Evolutionary conservation across 2,113 vertebrate species (phyloP), one percentile per base, ranked within the genome.

Genomic region (Nothobranchius kuhntae): DNA sequence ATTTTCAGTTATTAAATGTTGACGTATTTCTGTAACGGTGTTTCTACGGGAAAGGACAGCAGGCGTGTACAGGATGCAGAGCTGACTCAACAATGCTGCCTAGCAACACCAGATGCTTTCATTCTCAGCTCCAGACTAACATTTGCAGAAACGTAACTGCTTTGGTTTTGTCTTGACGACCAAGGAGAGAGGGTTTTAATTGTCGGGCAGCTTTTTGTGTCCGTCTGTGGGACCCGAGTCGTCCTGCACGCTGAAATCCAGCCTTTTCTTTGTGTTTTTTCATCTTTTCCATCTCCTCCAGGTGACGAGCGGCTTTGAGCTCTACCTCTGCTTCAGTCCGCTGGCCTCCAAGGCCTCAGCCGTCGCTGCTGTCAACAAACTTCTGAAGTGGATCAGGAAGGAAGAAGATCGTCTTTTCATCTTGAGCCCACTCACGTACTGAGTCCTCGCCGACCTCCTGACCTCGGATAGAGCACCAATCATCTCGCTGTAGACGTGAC

Each of bases 341-440:
- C 80, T 99, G 90, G 96, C 92, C n/a, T 99, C 96, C 67, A 99
- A 99, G 84, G 94, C 93, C 0, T 77, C 91, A 0, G 96, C 97
- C 0, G 83, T 95, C 61, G 92, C 85, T 14, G 94, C 96, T 48
- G 94, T 96, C 82, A 95, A 88, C 90, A 99, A 97, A 83, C 94
- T 99, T 73, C 95, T 99, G 87, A 97, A 96, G 90, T 99, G 98
- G 98, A 99, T 99, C 89, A 93, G 96, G 75, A 98, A 95, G 85
- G 98, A 99, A 83, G 98, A 99, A 80, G 98, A 99, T 52, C 93
- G 95, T 15, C 96, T 99, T 71, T 99, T 99, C 89, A 98, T 99
- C 86, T 94, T 98, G 78, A 95, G 92, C 0, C 96, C 96, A 12
- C 94, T 95, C 75, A 98, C 96, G 0, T 99, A 98, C 82, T 99